A percentile compares a stretch with the other conserved stretches of the same genome.
Evolutionary conservation across 1,140 invertebrate species (phyloP).

Genomic region (Leptinotarsa defecta): DNA sequence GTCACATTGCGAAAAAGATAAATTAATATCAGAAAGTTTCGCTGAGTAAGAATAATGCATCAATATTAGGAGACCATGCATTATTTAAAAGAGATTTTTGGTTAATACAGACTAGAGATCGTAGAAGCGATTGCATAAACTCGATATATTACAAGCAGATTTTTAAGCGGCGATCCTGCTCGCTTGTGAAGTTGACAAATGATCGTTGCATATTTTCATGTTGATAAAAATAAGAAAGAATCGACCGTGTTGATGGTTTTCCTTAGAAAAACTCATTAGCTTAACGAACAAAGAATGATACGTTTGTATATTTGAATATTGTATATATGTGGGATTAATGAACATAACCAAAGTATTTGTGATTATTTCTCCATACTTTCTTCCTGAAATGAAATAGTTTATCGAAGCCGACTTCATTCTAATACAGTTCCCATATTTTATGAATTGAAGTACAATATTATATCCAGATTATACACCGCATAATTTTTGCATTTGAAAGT

Average conservation of each 20-base stretch:
- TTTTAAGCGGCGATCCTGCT: neutral
- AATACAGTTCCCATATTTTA: too few species aligned
- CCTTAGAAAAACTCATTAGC: too few species aligned
- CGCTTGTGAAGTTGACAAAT: neutral
- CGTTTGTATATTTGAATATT: too few species aligned
- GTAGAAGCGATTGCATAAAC: neutral
- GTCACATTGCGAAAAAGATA: constrained; percentile 17
- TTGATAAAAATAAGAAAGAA: neutral
- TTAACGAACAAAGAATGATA: too few species aligned
- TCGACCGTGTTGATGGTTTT: neutral
- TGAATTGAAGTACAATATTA: too few species aligned
- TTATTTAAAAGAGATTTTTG: constrained; percentile 2
- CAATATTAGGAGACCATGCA: neutral
- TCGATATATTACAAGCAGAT: neutral
- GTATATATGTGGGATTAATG: too few species aligned
- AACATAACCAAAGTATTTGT: too few species aligned
- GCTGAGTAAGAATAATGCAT: constrained; percentile 14
- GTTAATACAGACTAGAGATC: neutral
- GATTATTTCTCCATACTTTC: too few species aligned
- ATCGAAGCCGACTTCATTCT: too few species aligned
- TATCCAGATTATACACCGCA: too few species aligned
- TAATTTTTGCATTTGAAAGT: too few species aligned
- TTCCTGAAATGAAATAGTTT: too few species aligned
- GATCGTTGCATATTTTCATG: neutral
- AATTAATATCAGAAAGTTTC: constrained; percentile 20